Evolutionary conservation across 2,113 vertebrate species (phyloP), one percentile per base, ranked within the genome.

Genomic region (Zapornia atra): DNA sequence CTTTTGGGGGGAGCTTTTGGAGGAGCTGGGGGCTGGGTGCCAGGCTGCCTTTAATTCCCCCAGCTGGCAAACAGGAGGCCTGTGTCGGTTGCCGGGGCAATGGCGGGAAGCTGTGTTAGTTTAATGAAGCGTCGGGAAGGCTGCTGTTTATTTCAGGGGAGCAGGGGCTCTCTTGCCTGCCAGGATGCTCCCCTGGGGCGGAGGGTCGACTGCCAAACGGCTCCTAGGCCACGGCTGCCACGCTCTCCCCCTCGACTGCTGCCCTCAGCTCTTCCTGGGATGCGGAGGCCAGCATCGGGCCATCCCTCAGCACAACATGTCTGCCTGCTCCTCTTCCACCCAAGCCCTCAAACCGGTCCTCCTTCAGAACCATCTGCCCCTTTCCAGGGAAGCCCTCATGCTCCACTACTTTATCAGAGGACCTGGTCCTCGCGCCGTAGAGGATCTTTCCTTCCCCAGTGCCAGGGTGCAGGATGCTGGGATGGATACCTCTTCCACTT

Each of bases 31-130:
- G 83, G 64, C 92, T 81, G 93, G 85, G 85, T 95, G 92, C 92
- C 93, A 92, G 92, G 86, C 92, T 95, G 72, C 92, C 86, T 96
- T 95, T 97, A 96, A 97, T 96, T 96, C 94, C 91, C 91, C 90
- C 94, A 96, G 95, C 93, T 97, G 95, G 93, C 95, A 97, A 97
- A 93, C 95, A 97, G 95, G 93, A 97, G 93, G 96, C 68, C 86
- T 96, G 84, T 93, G 93, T 94, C 60, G 82, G 94, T 97, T 97
- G 92, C 96, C 94, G 81, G 85, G 92, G 94, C 95, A 79, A 96
- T 97, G 92, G 82, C 20, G 65, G 90, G 94, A 94, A 97, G 95
- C 89, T 94, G 91, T 95, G 91, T 94, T 94, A 75, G 95, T 96
- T 96, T 97, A 96, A 97, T 96, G 88, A 96, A 94, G 92, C 87